phyloP scores from a whole-genome alignment of 2,113 vertebrate species.

The Aegypius monachus region DNA sequence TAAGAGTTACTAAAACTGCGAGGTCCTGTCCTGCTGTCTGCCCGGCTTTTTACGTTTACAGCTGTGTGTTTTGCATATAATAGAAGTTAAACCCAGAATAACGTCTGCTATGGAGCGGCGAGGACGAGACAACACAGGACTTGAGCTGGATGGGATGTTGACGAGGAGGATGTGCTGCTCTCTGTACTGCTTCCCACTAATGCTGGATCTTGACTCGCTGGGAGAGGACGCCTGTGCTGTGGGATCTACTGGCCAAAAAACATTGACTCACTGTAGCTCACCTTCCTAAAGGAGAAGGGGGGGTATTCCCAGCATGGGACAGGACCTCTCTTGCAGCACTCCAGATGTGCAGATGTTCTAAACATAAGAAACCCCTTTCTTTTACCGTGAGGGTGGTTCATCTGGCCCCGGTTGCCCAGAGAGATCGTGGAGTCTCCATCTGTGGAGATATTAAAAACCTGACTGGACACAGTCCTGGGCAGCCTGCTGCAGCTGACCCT shows the following conservation, averaged over 20 bases:
- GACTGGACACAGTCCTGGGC: rapidly evolving
- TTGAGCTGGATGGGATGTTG: background rate
- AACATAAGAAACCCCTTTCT: background rate
- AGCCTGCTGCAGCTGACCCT: background rate
- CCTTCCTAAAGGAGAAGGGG: background rate
- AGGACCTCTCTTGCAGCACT: background rate
- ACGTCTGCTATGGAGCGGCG: background rate
- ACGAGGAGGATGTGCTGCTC: background rate
- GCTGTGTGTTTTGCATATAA: background rate
- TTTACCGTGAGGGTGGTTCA: background rate
- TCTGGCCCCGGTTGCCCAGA: background rate
- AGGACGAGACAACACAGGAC: background rate
- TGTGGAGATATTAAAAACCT: background rate
- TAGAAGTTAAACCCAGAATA: background rate
- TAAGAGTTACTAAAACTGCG: background rate
- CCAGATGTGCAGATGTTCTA: background rate
- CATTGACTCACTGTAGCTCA: background rate
- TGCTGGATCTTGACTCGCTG: background rate
- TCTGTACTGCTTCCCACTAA: background rate
- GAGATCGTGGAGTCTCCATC: background rate
- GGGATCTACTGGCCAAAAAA: background rate
- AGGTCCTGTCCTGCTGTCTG: background rate
- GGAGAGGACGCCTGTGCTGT: background rate
- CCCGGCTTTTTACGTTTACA: background rate
- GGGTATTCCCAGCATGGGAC: background rate